A percentile compares a stretch with the other conserved stretches of the same genome.
These are phyloP conservation scores for Polylopha cassiicola DNA, from an alignment of 2,888 invertebrate genomes.

Conservation along the genomic window DNA sequence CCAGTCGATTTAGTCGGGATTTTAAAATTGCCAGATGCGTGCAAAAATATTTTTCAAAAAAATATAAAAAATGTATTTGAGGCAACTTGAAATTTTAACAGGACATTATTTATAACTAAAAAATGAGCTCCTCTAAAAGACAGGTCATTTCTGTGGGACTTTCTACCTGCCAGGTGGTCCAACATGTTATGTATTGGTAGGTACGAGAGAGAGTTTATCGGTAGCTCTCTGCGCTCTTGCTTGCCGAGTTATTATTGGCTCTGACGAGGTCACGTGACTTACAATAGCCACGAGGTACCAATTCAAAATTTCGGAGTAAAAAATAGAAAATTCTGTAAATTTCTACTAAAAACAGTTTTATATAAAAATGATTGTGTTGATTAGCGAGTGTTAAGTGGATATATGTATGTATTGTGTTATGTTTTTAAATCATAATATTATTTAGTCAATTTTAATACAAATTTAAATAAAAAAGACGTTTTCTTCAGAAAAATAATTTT, in stretches of 20 bases:
- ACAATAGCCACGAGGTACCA: slow-evolving; percentile 12
- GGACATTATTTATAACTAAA: slow-evolving; percentile 7
- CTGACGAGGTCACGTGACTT: slow-evolving; percentile 13
- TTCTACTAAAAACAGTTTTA: too few relatives aligned
- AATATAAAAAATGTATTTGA: slow-evolving; percentile 14
- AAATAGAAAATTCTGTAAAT: too few relatives aligned
- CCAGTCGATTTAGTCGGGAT: slow-evolving; percentile 4
- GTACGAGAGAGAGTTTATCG: slow-evolving; percentile 10
- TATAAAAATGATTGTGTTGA: too few relatives aligned
- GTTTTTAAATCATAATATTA: too few relatives aligned
- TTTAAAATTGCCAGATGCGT: slow-evolving; percentile 7
- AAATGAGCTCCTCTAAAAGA: slow-evolving; percentile 5
- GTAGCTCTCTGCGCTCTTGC: slow-evolving; percentile 6
- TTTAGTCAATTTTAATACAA: too few relatives aligned
- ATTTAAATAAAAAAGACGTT: too few relatives aligned
- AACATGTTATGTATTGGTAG: slow-evolving; percentile 3
- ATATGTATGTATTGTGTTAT: too few relatives aligned
- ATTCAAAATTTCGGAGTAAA: slow-evolving; percentile 6
- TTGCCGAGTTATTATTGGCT: slow-evolving; percentile 8
- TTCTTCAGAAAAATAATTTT: too few relatives aligned
- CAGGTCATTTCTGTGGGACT: background rate
- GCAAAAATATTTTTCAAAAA: slow-evolving; percentile 15
- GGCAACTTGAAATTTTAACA: slow-evolving; percentile 16
- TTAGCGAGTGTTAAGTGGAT: too few relatives aligned
- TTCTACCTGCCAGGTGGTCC: slow-evolving; percentile 4